phyloP scores from a whole-genome alignment of 2,888 invertebrate genomes.

The Diaphora mendica region DNA sequence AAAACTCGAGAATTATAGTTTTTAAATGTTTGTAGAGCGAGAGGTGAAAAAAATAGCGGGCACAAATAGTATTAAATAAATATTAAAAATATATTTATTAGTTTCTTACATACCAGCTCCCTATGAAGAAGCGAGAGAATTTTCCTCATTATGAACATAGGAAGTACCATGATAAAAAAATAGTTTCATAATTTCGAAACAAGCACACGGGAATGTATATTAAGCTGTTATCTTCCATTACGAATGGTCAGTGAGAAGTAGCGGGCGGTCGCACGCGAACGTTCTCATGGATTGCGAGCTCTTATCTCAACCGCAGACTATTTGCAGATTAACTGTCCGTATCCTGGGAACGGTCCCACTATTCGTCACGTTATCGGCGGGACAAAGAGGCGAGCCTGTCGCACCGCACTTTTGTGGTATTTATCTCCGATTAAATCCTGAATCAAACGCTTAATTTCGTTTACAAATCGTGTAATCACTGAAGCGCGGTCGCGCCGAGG shows the following conservation, averaged over 20 bases:
- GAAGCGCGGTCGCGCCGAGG: not conserved
- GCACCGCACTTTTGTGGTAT: conserved; percentile 1
- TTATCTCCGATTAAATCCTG: not conserved
- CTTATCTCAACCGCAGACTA: conserved; percentile 4
- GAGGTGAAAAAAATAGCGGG: too few relatives aligned
- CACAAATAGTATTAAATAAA: too few relatives aligned
- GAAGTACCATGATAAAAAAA: not conserved
- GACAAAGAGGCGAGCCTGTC: not conserved
- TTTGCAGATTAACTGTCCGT: not conserved
- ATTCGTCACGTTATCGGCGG: not conserved
- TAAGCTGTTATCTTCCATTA: not conserved
- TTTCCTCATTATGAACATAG: not conserved
- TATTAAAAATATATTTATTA: too few relatives aligned
- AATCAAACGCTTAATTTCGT: conserved; percentile 1
- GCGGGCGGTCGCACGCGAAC: not conserved
- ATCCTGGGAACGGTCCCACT: not conserved
- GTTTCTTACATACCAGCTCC: not conserved
- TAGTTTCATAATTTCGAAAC: not conserved
- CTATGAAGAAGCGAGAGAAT: too few relatives aligned
- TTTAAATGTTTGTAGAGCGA: too few relatives aligned
- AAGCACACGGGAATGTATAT: not conserved
- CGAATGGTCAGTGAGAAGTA: not conserved
- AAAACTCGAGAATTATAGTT: too few relatives aligned
- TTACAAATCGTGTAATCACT: conserved; percentile 10
- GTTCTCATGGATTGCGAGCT: not conserved